Conservation (phyloP, 2,797 vertebrate species). For the Oreochromis grahami region DNA sequence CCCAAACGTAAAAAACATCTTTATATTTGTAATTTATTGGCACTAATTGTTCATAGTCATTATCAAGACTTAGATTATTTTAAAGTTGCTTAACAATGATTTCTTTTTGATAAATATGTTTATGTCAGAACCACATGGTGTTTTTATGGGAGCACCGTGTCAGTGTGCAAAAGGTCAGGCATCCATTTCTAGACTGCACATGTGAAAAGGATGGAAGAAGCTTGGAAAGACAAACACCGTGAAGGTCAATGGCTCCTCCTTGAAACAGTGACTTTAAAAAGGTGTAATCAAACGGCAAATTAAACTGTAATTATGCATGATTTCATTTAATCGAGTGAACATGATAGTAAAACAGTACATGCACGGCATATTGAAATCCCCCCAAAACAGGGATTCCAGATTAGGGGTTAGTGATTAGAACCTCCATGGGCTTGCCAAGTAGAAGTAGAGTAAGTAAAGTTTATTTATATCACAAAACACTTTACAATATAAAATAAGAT, state of each 20-base stretch:
- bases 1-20: not conserved
- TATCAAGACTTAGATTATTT: not conserved
- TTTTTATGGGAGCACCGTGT: slow-evolving; percentile 42
- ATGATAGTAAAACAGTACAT: not conserved
- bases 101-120: not conserved
- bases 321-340: not conserved
- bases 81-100: not conserved
- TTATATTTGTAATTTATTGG: not conserved
- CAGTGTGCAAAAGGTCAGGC: slow-evolving; percentile 63
- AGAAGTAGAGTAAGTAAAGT: not conserved
- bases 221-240: not conserved
- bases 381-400: not conserved
- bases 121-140: not conserved
- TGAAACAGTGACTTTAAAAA: not conserved
- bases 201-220: not conserved
- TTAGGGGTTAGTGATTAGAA: not conserved
- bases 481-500: not conserved
- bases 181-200: not conserved
- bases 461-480: not conserved
- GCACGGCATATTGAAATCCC: not conserved
- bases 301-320: not conserved
- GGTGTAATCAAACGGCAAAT: not conserved
- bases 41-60: not conserved
- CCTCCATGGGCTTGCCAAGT: not conserved
- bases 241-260: slow-evolving; percentile 10